Base-by-base conservation (phyloP, 2,888 invertebrate genomes). In the Tinea semifulvella region DNA sequence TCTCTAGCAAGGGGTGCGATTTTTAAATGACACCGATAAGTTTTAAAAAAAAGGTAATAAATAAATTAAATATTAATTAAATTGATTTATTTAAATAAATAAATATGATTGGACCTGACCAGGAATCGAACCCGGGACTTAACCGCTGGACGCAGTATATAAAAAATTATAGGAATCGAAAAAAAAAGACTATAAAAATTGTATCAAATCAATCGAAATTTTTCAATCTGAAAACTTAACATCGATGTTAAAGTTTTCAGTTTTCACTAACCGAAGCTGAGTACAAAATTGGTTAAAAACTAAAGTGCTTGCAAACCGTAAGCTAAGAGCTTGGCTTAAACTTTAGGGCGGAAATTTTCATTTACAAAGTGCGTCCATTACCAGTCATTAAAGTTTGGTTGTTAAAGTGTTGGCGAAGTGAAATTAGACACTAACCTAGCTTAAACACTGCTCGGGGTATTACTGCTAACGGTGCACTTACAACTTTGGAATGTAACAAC, bases 331-430 rank as follows among this genome's bases (percentile, higher is more conserved):
- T n/a, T n/a, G n/a, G n/a, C n/a, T 38, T 36, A 13, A 40, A 40
- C 40, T 18, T 40, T 22, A 40, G 55, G 55, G 51, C 54, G 57
- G 60, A 61, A 63, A 61, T 66, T 40, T 64, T 66, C 54, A 65
- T 63, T 67, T 57, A 51, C 61, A 60, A 68, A 67, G 67, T 64
- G 60, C 63, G 57, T 61, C 63, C 68, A 70, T 71, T 69, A 67
- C 57, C 59, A 60, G 61, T 60, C 57, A 61, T 70, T 68, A 62
- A 71, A 72, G 65, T 71, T 70, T 48, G 51, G 48, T 58, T 58
- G 62, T 70, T 67, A 66, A 68, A 68, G 63, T 67, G 56, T 42
- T 38, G 57, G 52, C 56, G 53, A 61, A 65, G 60, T 58, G 57
- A 55, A 62, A 64, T 68, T 63, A 65, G 46, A 46, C 47, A 49